Base-by-base conservation (phyloP, 2,888 invertebrate genomes). In the Julus scandinavius region DNA sequence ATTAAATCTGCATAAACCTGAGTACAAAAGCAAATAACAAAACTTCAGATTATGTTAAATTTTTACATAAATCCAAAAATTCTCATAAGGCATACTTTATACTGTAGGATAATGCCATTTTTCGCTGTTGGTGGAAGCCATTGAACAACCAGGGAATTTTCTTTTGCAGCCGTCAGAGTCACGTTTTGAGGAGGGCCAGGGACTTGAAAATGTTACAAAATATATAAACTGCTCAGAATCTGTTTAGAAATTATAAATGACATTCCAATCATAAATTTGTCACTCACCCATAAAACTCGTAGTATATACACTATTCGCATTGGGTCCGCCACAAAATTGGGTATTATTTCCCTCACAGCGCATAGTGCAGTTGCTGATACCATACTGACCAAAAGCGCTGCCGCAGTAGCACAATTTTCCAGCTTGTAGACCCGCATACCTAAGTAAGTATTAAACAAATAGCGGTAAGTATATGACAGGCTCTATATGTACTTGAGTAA, bases 181-280 rank as follows among this genome's bases (percentile, higher is more conserved):
- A 96, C 91, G 89, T 94, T 93, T 89, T 93, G 93, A 0, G 96
- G 96, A n/a, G 95, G 95, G 9, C 95, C 95, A 29, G 96, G 95
- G 13, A 94, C 94, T 94, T 89, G 87, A 91, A 90, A 87, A 89
- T n/a, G 29, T 85, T n/a, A 20, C 13, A 41, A n/a, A 50, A 9
- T 85, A 1, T 85, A n/a, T n/a, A n/a, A n/a, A 85, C 11, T 85
- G 20, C n/a, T 38, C 9, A 29, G 29, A 72, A 72, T 29, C 11
- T 29, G 3, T 72, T 17, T 17, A n/a, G 54, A 50, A 86, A 54
- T n/a, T 54, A 1, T 6, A 40, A 54, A 17, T 29, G 54, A 45
- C 4, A 41, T 1, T 11, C 11, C 6, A 45, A 45, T 50, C 3
- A 11, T 85, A 4, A 45, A 85, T 20, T 45, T 85, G 3, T 45